Percentiles rank a stretch among this genome's conserved stretches.
Conservation (phyloP, 2,113 vertebrate genomes). For the Pseudopipra pipra region DNA sequence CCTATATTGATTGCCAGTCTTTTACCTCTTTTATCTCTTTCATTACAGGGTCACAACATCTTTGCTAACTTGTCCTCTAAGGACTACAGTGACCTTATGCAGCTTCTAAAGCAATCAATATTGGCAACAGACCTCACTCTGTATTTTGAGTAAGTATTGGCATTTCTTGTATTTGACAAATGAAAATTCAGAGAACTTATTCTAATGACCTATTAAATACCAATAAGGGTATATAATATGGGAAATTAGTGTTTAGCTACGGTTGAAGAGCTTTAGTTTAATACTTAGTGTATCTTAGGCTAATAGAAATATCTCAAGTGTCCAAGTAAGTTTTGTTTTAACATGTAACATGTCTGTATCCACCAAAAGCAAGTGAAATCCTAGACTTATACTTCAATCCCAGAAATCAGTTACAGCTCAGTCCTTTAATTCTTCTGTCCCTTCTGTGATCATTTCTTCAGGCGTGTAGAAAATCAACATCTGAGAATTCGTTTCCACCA, state of each 20-base stretch:
- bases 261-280: constrained; percentile 51
- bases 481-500: background rate
- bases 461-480: background rate
- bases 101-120: constrained; percentile 98
- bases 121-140: constrained; percentile 97
- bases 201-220: constrained; percentile 65
- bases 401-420: background rate
- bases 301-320: background rate
- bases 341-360: background rate
- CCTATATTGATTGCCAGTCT: constrained; percentile 37
- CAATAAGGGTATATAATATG: constrained; percentile 3
- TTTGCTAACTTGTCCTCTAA: constrained; percentile 97
- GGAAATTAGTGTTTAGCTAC: constrained; percentile 31
- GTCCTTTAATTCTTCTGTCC: background rate
- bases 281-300: background rate
- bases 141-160: constrained; percentile 95
- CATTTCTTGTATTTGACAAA: constrained; percentile 69
- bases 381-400: background rate
- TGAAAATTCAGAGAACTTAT: constrained; percentile 49
- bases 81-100: constrained; percentile 98
- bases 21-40: constrained; percentile 73
- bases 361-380: background rate
- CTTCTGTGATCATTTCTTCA: background rate
- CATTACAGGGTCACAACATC: constrained; percentile 96
- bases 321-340: background rate